phyloP scores from a whole-genome alignment of 2,888 invertebrate species.

The Polymixis lichenea region DNA sequence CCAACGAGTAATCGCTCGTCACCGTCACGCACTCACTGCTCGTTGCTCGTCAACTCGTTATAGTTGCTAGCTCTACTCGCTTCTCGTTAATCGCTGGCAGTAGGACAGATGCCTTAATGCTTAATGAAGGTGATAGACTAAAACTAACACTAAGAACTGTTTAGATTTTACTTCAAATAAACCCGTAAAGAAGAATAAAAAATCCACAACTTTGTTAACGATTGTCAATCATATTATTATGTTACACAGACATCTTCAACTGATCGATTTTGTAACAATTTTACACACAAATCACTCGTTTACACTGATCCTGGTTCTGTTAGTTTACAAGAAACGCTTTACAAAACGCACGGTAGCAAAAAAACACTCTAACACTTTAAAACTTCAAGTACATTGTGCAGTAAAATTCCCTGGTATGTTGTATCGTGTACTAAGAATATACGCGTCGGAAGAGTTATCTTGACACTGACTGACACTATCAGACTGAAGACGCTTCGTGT shows the following conservation, averaged over 20 bases:
- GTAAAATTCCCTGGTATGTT: not conserved
- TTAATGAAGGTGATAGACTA: not conserved
- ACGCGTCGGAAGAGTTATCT: constrained; percentile 67
- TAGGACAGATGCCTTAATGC: not conserved
- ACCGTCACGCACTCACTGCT: not conserved
- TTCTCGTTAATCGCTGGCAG: not conserved
- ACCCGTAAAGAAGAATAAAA: not conserved
- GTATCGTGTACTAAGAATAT: constrained; percentile 21
- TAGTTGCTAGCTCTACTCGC: not conserved
- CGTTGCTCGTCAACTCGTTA: not conserved
- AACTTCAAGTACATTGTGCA: constrained; percentile 6
- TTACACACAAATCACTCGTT: not conserved
- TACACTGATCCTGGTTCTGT: constrained; percentile 1
- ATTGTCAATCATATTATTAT: not conserved
- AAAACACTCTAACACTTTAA: not conserved
- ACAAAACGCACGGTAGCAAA: not conserved
- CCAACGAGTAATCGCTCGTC: not conserved
- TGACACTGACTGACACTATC: constrained; percentile 71
- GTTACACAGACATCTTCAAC: not conserved
- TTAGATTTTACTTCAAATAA: not conserved
- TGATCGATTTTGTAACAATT: not conserved
- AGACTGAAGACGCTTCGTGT: constrained; percentile 16
- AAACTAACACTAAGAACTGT: not conserved
- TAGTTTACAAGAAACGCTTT: not conserved
- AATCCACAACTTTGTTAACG: too few relatives aligned